These are phyloP conservation scores for Penaeus japonicus DNA, from an alignment of 1,140 invertebrate species.

Conservation along the genomic window DNA sequence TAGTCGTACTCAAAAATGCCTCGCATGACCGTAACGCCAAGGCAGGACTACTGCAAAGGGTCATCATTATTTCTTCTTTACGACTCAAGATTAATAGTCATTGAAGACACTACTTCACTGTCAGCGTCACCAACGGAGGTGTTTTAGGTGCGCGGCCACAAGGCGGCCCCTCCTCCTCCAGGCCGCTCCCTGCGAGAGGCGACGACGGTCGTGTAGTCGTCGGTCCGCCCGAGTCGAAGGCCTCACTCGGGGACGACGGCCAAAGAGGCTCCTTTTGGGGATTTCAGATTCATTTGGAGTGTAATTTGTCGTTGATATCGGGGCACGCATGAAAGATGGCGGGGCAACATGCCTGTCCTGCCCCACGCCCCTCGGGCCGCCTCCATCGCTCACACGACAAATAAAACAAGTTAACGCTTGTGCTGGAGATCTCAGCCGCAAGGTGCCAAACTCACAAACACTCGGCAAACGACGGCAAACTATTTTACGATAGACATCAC, in stretches of 20 bases:
- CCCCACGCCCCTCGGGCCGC: background rate
- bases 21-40: slow-evolving; percentile 31
- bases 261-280: slow-evolving; percentile 18
- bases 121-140: background rate
- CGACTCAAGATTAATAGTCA: slow-evolving; percentile 40
- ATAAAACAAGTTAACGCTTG: too few relatives aligned
- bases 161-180: too few relatives aligned
- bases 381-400: too few relatives aligned
- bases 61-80: slow-evolving; percentile 46
- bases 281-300: slow-evolving; percentile 49
- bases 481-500: too few relatives aligned
- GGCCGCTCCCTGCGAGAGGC: background rate
- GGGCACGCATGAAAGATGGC: slow-evolving; percentile 28
- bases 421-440: too few relatives aligned
- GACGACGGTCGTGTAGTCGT: background rate
- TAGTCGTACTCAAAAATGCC: slow-evolving; percentile 4
- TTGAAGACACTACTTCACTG: background rate
- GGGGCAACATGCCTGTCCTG: slow-evolving; percentile 13
- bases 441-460: too few relatives aligned
- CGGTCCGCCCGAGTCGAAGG: too few relatives aligned
- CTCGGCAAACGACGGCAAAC: too few relatives aligned
- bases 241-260: too few relatives aligned
- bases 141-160: background rate
- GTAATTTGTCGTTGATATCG: slow-evolving; percentile 43
- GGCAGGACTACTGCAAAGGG: slow-evolving; percentile 10